Evolutionary conservation across 2,113 vertebrate species (phyloP), one percentile per base, ranked within the genome.

Genomic region (Lampris megalopsis): DNA sequence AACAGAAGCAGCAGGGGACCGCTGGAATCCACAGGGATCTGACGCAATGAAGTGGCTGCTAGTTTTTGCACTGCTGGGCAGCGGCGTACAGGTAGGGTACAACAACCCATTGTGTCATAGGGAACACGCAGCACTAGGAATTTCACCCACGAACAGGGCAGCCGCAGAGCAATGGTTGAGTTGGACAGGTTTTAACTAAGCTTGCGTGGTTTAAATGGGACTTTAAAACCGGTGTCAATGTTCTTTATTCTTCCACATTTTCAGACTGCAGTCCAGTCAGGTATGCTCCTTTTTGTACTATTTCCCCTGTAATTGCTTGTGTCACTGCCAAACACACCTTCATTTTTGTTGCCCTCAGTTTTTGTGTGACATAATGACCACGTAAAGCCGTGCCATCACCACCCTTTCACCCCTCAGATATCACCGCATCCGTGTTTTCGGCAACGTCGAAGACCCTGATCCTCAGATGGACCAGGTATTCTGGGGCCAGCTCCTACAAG

Each of bases 401-500:
- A 3, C 11, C 53, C 60, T 63, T 13, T 41, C 48, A 61, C 5
- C 63, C 56, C 41, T 59, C 81, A 94, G 92, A 0, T 49, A 11
- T 86, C 41, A 5, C 68, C 58, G 63, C 82, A 2, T 73, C 91
- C 0, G 8, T 92, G 53, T 94, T 90, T 38, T 76, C 93, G 49
- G 82, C 90, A 69, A 90, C 95, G 81, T 95, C 95, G 54, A 88
- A 80, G 73, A 93, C 64, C 5, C 54, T 91, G 35, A 89, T 75
- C 66, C 80, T 96, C 49, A 80, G 35, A 42, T 95, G 93, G 94
- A 85, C 73, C 60, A 92, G 75, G 74, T 81, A 83, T 73, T 9
- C 81, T 0, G 93, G 86, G 66, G 91, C 93, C 59, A 65, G 69
- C 63, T 95, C 94, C 9, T 95, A 94, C 84, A 93, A 82, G 89